Base-by-base conservation (phyloP, 2,113 vertebrate species). In the Vimba vimba region DNA sequence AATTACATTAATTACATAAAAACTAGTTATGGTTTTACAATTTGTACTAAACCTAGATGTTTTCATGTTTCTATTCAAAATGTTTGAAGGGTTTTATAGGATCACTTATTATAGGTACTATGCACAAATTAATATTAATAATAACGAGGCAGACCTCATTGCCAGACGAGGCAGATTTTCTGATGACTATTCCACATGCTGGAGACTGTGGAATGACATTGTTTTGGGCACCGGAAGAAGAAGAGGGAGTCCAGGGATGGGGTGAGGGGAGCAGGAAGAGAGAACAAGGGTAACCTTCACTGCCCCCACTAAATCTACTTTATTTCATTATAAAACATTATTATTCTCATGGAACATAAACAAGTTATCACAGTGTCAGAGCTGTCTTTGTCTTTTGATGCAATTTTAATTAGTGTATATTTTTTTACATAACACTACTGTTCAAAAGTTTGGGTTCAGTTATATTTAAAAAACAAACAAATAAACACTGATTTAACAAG, bases 151-250 rank as follows among this genome's bases (percentile, higher is more conserved):
- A 74, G 27, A 13, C 7, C 11, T 33, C 5, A 23, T 50, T 50
- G 4, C 12, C 39, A 39, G 39, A 43, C 39, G 39, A 43, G 43
- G 43, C 43, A 43, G 43, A 17, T 17, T 52, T 17, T 52, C 27
- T 89, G 47, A 89, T 86, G 80, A 45, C 69, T 86, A 27, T 21
- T 68, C 84, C 88, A 89, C 79, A 89, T 87, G 88, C 78, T 4
- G 21, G 52, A 74, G 62, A 86, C 36, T 74, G 19, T 71, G 50
- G 73, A 78, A 59, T 86, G 62, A 66, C 74, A 30, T 36, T 33
- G n/a, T 69, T 79, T 80, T n/a, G 82, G 82, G 47, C 68, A 84
- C 75, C 69, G 73, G 75, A 80, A 62, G 59, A 43, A 86, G 82
- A 13, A 79, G 45, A 71, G 59, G 57, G 50, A 27, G 60, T 33